phyloP scores from a whole-genome alignment of 2,797 vertebrate species.

The Notolabrus celidotus region DNA sequence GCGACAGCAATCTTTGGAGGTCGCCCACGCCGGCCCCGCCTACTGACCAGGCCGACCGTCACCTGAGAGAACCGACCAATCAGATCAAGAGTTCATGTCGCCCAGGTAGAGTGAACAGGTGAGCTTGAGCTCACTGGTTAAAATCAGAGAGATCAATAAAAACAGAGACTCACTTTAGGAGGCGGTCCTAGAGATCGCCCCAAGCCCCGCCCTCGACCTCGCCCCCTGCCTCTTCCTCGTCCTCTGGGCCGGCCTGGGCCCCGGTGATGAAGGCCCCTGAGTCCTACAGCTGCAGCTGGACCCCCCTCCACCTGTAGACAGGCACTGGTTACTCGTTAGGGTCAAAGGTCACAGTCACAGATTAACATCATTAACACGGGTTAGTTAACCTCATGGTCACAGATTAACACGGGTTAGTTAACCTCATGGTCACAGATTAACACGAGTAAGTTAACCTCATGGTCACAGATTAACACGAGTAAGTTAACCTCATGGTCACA shows the following conservation, averaged over 20 bases:
- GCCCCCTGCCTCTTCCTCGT: slow-evolving; percentile 72
- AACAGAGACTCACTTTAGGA: slow-evolving; percentile 58
- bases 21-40: slow-evolving; percentile 82
- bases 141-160: not conserved
- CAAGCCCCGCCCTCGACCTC: slow-evolving; percentile 63
- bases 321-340: not conserved
- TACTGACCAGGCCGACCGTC: slow-evolving; percentile 69
- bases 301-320: slow-evolving; percentile 54
- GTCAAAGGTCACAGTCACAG: too few species aligned
- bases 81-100: too few species aligned
- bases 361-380: too few species aligned
- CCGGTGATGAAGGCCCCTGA: slow-evolving; percentile 64
- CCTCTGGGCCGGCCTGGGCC: slow-evolving; percentile 80
- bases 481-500: too few species aligned
- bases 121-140: too few species aligned
- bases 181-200: slow-evolving; percentile 53
- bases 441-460: too few species aligned
- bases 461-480: too few species aligned
- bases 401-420: too few species aligned
- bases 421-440: too few species aligned
- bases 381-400: too few species aligned
- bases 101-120: too few species aligned
- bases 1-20: slow-evolving; percentile 81
- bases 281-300: slow-evolving; percentile 55
- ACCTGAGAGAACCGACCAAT: slow-evolving; percentile 46